These are phyloP conservation scores for Temnothorax longispinosus DNA, from an alignment of 1,140 invertebrate genomes.

Conservation along the genomic window DNA sequence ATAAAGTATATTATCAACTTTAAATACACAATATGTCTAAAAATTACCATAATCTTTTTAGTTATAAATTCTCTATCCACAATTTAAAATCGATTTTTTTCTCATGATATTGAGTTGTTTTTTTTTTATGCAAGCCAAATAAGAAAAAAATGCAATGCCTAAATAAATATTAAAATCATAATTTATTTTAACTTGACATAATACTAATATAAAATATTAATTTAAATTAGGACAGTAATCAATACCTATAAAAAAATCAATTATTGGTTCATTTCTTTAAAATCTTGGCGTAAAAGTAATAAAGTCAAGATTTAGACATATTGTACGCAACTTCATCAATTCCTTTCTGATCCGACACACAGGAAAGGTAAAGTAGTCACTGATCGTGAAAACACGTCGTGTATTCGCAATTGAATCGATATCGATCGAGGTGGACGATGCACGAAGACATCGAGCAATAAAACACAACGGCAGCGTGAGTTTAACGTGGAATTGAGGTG, in stretches of 20 bases:
- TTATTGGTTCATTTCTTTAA: background rate
- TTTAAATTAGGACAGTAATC: background rate
- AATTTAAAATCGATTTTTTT: background rate
- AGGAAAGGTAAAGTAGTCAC: conserved; percentile 19
- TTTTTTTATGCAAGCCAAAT: background rate
- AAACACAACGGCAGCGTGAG: background rate
- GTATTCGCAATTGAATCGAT: conserved; percentile 63
- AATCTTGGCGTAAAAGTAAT: background rate
- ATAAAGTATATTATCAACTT: background rate
- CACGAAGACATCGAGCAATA: conserved; percentile 46
- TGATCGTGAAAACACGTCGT: conserved; percentile 46
- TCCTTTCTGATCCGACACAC: conserved; percentile 59
- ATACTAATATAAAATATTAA: background rate
- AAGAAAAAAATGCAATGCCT: background rate
- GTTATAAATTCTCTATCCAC: background rate
- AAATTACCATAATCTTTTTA: background rate
- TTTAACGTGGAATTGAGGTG: conserved; percentile 63
- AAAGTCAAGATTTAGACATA: background rate
- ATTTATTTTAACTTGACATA: background rate
- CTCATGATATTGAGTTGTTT: background rate
- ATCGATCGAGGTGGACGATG: conserved; percentile 52
- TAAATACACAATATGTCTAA: background rate
- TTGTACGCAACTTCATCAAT: conserved; percentile 35
- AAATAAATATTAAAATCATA: background rate
- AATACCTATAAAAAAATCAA: background rate